Conservation (phyloP, 2,113 vertebrate genomes). For the Hypocryptadius cinnamomeus region DNA sequence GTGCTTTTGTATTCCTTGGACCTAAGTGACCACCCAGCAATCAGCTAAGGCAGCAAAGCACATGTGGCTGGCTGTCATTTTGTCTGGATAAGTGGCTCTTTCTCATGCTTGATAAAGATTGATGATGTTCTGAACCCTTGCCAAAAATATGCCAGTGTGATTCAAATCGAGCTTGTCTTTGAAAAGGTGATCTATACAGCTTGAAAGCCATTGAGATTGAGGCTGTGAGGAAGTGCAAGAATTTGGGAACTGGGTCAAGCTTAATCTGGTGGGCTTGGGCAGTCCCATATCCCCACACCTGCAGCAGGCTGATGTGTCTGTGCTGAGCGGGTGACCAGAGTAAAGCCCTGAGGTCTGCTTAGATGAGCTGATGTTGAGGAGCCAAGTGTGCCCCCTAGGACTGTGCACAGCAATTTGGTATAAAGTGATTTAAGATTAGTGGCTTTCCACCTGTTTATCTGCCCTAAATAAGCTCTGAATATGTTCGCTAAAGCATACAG, state of each 20-base stretch:
- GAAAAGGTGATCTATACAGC: neutral
- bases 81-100: neutral
- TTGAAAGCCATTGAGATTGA: neutral
- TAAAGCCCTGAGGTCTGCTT: neutral
- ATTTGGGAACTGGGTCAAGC: neutral
- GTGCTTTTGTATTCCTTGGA: neutral
- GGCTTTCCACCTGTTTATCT: neutral
- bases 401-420: neutral
- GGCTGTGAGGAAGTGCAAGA: neutral
- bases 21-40: neutral
- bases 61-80: neutral
- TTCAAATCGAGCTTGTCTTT: neutral
- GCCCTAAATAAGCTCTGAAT: neutral
- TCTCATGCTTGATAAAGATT: neutral
- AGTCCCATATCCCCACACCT: neutral
- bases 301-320: neutral
- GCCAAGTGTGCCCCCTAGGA: neutral
- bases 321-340: fast-evolving
- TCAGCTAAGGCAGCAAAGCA: neutral
- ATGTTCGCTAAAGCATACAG: neutral
- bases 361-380: neutral
- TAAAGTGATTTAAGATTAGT: neutral
- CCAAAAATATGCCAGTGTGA: neutral
- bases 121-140: neutral
- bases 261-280: neutral